Conservation (phyloP, 2,888 invertebrate species). For the Plemyria rubiginata region DNA sequence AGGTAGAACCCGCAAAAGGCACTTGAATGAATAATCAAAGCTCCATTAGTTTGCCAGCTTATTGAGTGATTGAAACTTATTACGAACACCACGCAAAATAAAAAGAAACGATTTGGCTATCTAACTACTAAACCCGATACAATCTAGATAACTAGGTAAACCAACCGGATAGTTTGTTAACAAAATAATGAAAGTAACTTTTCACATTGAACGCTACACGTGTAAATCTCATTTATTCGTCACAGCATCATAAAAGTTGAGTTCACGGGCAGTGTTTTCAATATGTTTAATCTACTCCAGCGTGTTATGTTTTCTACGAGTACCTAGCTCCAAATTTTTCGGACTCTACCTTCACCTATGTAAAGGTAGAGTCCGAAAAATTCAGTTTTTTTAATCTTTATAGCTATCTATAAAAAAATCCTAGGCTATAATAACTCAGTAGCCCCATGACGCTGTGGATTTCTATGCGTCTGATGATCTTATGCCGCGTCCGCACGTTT, state of each 20-base stretch:
- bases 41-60: neutral
- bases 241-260: slow-evolving; percentile 46
- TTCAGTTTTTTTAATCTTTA: too few relatives aligned
- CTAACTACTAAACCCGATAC: neutral
- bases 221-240: slow-evolving; percentile 44
- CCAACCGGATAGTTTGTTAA: slow-evolving; percentile 26
- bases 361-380: too few relatives aligned
- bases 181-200: slow-evolving; percentile 36
- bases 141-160: neutral
- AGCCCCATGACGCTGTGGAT: too few relatives aligned
- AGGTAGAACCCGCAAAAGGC: neutral
- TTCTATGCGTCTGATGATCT: too few relatives aligned
- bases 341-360: too few relatives aligned
- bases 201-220: slow-evolving; percentile 45
- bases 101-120: neutral
- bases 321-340: too few relatives aligned
- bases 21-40: neutral
- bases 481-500: too few relatives aligned
- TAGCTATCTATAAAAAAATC: too few relatives aligned
- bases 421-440: too few relatives aligned
- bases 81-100: neutral
- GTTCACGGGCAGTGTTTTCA: slow-evolving; percentile 36
- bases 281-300: neutral
- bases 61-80: neutral
- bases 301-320: neutral